Evolutionary conservation across 2,888 invertebrate genomes (phyloP).

Genomic region (Minunthozetes semirufus): DNA sequence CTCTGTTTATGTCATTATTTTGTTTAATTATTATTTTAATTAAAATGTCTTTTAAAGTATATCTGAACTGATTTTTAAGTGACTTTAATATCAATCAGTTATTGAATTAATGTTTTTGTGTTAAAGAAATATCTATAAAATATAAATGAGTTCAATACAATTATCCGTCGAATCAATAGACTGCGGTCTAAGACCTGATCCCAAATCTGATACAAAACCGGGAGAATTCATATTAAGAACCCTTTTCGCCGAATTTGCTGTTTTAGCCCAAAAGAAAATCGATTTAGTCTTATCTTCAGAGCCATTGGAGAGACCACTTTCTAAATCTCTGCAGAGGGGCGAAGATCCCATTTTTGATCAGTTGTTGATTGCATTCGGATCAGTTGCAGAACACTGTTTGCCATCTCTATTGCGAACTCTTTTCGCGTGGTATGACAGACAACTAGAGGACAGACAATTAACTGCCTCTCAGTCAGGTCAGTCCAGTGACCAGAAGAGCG

Average conservation of each 20-base stretch:
- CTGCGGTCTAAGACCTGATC: background rate
- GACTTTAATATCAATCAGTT: no score
- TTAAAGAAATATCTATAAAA: no score
- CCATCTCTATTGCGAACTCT: slow-evolving; percentile 86
- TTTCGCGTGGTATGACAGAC: slow-evolving; percentile 78
- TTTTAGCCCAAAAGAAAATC: slow-evolving; percentile 90
- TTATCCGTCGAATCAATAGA: background rate
- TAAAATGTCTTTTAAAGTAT: no score
- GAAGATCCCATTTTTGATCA: slow-evolving; percentile 95
- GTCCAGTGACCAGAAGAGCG: slow-evolving; percentile 6
- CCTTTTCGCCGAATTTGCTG: slow-evolving; percentile 88
- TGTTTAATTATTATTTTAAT: no score
- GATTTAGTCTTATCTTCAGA: slow-evolving; percentile 81
- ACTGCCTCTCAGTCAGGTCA: slow-evolving; percentile 33
- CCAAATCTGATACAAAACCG: slow-evolving; percentile 54
- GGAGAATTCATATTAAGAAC: slow-evolving; percentile 95
- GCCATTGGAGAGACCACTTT: slow-evolving; percentile 82
- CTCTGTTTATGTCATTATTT: no score
- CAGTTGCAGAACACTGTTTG: slow-evolving; percentile 92
- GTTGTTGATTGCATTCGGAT: slow-evolving; percentile 79
- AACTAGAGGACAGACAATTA: slow-evolving; percentile 39
- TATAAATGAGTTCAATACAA: background rate
- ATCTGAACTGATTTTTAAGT: no score
- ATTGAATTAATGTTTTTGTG: no score
- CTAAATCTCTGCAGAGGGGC: slow-evolving; percentile 88